Conservation (phyloP, 2,888 invertebrate genomes). For the Cephus runcator region DNA sequence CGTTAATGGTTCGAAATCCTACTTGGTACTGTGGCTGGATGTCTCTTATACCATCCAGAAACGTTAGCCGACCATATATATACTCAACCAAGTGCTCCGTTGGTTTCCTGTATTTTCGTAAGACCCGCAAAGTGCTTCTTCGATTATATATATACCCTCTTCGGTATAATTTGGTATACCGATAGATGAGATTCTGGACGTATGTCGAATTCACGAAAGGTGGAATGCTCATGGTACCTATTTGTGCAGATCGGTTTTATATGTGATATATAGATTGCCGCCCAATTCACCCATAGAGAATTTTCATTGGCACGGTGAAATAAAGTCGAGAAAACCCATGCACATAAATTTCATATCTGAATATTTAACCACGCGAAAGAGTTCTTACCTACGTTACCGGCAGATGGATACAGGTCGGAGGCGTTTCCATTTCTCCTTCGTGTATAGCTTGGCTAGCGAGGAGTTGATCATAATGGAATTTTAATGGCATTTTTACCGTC, state of each 20-base stretch:
- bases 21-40: not conserved
- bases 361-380: conserved; percentile 16
- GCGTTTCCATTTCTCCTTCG: conserved; percentile 8
- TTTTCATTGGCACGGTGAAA: conserved; percentile 9
- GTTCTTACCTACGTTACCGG: conserved; percentile 6
- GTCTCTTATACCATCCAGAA: not conserved
- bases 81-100: not conserved
- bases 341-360: conserved; percentile 50
- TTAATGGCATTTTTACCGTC: conserved; percentile 52
- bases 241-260: not conserved
- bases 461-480: conserved; percentile 56
- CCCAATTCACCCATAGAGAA: not conserved
- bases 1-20: conserved; percentile 12
- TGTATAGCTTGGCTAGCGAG: conserved; percentile 8
- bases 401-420: conserved; percentile 3
- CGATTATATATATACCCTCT: not conserved
- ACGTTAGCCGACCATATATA: not conserved
- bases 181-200: not conserved
- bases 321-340: conserved; percentile 38
- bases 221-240: not conserved
- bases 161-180: not conserved
- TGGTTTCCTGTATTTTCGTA: not conserved
- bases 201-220: not conserved
- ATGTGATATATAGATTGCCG: not conserved
- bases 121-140: not conserved